A percentile compares a stretch with the other conserved stretches of the same genome.
Conservation (phyloP, 2,113 vertebrate species). For the Vicugna pacos region DNA sequence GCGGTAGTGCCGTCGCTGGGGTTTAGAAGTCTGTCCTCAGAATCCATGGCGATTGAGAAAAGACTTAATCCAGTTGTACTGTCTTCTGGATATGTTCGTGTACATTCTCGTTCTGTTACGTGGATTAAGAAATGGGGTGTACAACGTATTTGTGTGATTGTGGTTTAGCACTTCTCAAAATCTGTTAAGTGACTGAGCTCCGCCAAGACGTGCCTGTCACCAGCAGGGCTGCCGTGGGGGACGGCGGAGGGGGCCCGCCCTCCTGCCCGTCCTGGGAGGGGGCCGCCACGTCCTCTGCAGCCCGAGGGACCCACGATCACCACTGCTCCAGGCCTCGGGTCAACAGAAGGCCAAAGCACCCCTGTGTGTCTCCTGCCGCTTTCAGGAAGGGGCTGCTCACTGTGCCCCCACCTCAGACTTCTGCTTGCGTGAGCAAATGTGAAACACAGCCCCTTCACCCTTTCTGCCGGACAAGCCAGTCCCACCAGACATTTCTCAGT, state of each 20-base stretch:
- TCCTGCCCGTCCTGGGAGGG: background rate
- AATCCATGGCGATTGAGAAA: background rate
- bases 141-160: background rate
- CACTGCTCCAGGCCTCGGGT: background rate
- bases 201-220: fast-evolving
- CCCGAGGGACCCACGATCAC: background rate
- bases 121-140: background rate
- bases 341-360: background rate
- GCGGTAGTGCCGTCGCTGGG: background rate
- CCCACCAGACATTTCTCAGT: background rate
- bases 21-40: background rate
- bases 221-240: background rate
- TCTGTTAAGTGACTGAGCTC: background rate
- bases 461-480: background rate
- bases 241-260: no score
- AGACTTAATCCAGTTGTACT: background rate
- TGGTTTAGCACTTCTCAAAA: background rate
- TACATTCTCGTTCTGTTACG: background rate
- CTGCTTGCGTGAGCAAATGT: background rate
- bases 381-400: background rate
- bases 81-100: background rate
- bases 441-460: background rate
- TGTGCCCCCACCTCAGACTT: background rate
- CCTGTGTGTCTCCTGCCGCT: background rate
- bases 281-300: fast-evolving